Evolutionary conservation across 2,888 invertebrate species (phyloP).

Genomic region (Sphaerophoria taeniata): DNA sequence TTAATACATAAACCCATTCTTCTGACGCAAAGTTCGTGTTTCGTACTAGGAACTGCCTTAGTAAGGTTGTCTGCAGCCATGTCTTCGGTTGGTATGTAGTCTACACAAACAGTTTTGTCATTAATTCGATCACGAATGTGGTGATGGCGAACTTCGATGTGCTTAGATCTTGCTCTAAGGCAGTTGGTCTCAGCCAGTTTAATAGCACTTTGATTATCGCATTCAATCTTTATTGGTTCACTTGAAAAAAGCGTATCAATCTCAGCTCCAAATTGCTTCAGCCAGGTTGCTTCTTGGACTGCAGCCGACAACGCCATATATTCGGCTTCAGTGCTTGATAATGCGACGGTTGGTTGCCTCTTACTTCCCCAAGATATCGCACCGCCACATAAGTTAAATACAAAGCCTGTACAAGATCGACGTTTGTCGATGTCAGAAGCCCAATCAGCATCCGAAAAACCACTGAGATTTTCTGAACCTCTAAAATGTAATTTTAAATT

Average conservation of each 20-base stretch:
- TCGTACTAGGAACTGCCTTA: background rate
- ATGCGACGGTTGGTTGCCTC: too few species aligned
- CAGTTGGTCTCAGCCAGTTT: constrained; percentile 36
- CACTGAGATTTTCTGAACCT: too few species aligned
- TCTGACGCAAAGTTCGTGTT: background rate
- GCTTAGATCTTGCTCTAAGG: constrained; percentile 40
- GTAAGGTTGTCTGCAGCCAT: constrained; percentile 38
- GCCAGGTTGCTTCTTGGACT: constrained; percentile 6
- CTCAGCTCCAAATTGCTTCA: constrained; percentile 36
- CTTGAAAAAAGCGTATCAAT: constrained; percentile 8
- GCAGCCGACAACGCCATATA: background rate
- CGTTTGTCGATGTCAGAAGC: too few species aligned
- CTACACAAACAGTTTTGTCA: constrained; percentile 4
- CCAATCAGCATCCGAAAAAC: too few species aligned
- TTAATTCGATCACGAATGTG: constrained; percentile 33
- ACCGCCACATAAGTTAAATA: too few species aligned
- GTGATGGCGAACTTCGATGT: constrained; percentile 44
- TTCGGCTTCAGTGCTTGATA: too few species aligned
- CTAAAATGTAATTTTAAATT: too few species aligned
- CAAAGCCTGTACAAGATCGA: too few species aligned
- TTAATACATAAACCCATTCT: background rate
- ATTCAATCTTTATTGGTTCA: constrained; percentile 31
- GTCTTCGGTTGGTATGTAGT: constrained; percentile 31
- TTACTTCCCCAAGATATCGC: too few species aligned
- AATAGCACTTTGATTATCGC: constrained; percentile 44